Evolutionary conservation across 2,888 invertebrate species (phyloP).

Genomic region (Stenchaetothrips biformis): DNA sequence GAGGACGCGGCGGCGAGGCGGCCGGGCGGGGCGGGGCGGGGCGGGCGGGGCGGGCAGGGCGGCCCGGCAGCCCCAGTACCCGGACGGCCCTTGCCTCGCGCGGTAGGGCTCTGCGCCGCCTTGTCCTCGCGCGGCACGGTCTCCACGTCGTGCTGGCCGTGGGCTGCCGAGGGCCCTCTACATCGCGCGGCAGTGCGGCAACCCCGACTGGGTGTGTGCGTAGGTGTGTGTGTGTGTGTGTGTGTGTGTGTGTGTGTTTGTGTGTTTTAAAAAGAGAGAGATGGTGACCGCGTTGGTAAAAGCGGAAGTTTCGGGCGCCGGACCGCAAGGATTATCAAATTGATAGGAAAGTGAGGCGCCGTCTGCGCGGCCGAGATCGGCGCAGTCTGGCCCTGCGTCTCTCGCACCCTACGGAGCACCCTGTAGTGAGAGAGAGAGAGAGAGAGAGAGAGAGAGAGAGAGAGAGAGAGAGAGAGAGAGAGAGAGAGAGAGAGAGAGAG

Average conservation of each 20-base stretch:
- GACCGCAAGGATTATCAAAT: too few species aligned
- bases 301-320: too few species aligned
- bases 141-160: not conserved
- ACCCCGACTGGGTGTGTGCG: not conserved
- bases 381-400: not conserved
- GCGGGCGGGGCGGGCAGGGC: not conserved
- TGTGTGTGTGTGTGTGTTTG: not conserved
- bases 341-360: too few species aligned
- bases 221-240: not conserved
- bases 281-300: too few species aligned
- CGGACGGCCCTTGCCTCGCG: not conserved
- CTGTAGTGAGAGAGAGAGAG: not conserved
- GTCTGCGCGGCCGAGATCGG: too few species aligned
- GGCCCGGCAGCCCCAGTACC: not conserved
- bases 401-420: too few species aligned
- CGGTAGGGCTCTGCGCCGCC: not conserved
- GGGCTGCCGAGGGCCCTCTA: not conserved
- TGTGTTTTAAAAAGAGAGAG: too few species aligned
- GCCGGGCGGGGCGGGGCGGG: not conserved
- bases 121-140: not conserved
- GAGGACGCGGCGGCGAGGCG: not conserved
- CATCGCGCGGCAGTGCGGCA: not conserved
- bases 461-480: slow-evolving; percentile 1
- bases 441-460: not conserved
- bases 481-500: not conserved